phyloP scores from a whole-genome alignment of 2,888 invertebrate species.

The Pasiphila rectangulata region DNA sequence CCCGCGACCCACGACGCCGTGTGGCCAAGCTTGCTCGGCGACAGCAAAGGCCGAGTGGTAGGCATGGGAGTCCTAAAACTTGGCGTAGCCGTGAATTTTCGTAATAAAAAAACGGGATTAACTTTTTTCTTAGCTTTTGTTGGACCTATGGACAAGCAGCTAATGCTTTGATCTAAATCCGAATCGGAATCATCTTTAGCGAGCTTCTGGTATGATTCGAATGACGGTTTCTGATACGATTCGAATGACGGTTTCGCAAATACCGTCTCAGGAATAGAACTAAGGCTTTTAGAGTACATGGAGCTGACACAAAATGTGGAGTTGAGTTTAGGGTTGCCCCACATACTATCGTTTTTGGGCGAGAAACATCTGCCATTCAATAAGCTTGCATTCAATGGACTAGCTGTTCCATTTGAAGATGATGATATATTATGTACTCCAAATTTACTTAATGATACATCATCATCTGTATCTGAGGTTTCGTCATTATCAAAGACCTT shows the following conservation, averaged over 20 bases:
- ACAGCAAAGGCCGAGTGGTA: conserved; percentile 73
- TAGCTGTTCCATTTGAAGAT: conserved; percentile 62
- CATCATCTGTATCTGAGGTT: conserved; percentile 67
- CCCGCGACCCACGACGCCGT: conserved; percentile 85
- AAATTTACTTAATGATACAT: conserved; percentile 71
- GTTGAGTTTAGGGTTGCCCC: conserved; percentile 66
- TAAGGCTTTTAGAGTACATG: conserved; percentile 54
- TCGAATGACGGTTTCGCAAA: conserved; percentile 69
- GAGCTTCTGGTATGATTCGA: conserved; percentile 66
- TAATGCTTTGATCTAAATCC: conserved; percentile 79
- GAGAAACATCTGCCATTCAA: conserved; percentile 64
- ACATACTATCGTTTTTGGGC: conserved; percentile 56
- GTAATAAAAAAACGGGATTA: conserved; percentile 73
- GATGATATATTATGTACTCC: conserved; percentile 66
- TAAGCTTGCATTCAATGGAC: conserved; percentile 50
- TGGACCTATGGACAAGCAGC: conserved; percentile 72
- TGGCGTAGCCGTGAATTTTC: conserved; percentile 75
- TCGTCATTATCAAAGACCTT: conserved; percentile 51
- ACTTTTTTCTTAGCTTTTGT: conserved; percentile 58
- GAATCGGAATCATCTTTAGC: conserved; percentile 70
- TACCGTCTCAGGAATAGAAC: conserved; percentile 57
- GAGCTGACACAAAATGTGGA: conserved; percentile 68
- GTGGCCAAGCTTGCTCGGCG: conserved; percentile 82
- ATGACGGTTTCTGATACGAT: conserved; percentile 70
- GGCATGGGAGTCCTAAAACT: conserved; percentile 68